phyloP scores from a whole-genome alignment of 1,140 invertebrate species.

The Anoplolepis gracilipes region DNA sequence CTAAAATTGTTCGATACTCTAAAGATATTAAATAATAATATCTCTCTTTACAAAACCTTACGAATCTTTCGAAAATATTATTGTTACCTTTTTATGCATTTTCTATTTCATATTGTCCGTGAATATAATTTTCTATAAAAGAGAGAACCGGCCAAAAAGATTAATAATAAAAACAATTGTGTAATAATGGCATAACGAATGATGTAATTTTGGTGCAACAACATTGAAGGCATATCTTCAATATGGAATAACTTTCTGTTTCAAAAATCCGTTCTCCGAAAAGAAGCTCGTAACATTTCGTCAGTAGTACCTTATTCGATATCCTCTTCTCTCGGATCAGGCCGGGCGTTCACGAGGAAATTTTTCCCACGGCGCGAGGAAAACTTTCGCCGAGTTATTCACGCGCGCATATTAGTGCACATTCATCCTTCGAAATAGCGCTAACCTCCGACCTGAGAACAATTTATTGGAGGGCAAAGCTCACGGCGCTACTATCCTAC shows the following conservation, averaged over 20 bases:
- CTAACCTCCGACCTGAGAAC: slow-evolving; percentile 66
- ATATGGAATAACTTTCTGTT: slow-evolving; percentile 39
- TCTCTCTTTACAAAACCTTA: not conserved
- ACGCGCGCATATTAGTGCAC: slow-evolving; percentile 68
- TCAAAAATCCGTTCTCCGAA: slow-evolving; percentile 39
- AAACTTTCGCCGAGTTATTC: slow-evolving; percentile 62
- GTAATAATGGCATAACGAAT: not conserved
- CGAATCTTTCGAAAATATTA: not conserved
- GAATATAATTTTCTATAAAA: not conserved
- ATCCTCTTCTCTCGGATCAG: slow-evolving; percentile 22
- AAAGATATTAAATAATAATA: slow-evolving; percentile 25
- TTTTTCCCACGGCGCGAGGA: slow-evolving; percentile 47
- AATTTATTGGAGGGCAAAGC: slow-evolving; percentile 65
- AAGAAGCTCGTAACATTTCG: slow-evolving; percentile 42
- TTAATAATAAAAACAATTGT: slow-evolving; percentile 1
- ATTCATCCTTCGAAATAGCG: slow-evolving; percentile 70
- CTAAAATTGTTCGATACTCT: not conserved
- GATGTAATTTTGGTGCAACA: slow-evolving; percentile 17
- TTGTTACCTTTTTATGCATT: not conserved
- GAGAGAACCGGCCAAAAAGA: not conserved
- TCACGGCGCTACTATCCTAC: slow-evolving; percentile 24
- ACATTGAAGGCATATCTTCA: not conserved
- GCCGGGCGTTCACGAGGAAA: slow-evolving; percentile 5
- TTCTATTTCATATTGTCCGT: not conserved
- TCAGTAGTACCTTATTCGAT: slow-evolving; percentile 39